Evolutionary conservation across 1,140 invertebrate genomes (phyloP).

Genomic region (Halictus rubicundus): DNA sequence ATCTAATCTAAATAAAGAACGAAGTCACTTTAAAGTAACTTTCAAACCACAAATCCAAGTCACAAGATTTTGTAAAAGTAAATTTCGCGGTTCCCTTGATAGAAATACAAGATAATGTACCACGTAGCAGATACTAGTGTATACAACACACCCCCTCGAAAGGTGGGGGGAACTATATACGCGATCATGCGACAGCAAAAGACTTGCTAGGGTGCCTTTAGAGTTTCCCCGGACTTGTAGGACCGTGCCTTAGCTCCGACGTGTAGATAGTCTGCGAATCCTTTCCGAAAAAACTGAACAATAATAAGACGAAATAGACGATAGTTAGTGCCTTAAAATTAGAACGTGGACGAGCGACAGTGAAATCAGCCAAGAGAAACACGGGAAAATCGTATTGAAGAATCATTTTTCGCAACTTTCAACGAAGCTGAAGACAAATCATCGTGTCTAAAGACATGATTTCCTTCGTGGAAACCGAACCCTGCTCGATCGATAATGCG

Average conservation of each 20-base stretch:
- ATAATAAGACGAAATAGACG: background rate
- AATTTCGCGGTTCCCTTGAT: too few species aligned
- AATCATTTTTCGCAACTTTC: too few species aligned
- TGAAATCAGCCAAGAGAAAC: background rate
- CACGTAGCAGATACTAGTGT: conserved; percentile 27
- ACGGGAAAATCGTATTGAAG: background rate
- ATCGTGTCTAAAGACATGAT: too few species aligned
- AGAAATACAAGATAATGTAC: conserved; percentile 5
- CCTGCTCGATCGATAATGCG: background rate
- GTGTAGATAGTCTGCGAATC: conserved; percentile 28
- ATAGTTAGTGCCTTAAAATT: conserved; percentile 56
- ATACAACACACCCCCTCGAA: background rate
- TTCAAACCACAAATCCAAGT: too few species aligned
- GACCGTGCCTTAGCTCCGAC: conserved; percentile 73
- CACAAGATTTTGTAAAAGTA: too few species aligned
- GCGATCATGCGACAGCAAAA: conserved; percentile 16
- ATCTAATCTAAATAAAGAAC: too few species aligned
- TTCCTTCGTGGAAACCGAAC: background rate
- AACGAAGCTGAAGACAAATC: too few species aligned
- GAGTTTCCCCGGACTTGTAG: conserved; percentile 68
- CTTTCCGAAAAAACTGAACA: conserved; percentile 7
- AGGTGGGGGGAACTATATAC: background rate
- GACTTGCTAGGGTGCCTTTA: conserved; percentile 75
- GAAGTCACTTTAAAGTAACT: too few species aligned
- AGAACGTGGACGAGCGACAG: conserved; percentile 8